A percentile compares a stretch with the other conserved stretches of the same genome.
Evolutionary conservation across 1,140 invertebrate genomes (phyloP).

Genomic region (Zaprionus inermis): DNA sequence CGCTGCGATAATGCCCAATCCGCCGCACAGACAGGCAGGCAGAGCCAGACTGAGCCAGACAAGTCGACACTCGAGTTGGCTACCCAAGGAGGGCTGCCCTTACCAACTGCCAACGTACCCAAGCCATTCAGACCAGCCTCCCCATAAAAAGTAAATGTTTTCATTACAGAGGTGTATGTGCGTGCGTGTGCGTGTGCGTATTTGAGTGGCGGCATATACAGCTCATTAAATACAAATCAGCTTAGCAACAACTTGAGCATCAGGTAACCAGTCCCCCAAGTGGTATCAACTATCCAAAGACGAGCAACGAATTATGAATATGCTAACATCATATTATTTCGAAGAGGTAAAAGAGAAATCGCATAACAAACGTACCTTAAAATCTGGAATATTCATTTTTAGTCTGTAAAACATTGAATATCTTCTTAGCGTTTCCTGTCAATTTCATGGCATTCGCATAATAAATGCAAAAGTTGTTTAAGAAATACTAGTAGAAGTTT

Average conservation of each 20-base stretch:
- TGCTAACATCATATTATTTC: not conserved
- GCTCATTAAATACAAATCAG: conserved; percentile 82
- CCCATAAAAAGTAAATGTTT: conserved; percentile 66
- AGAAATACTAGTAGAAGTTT: too few species aligned
- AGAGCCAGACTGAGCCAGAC: conserved; percentile 12
- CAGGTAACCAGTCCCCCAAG: conserved; percentile 9
- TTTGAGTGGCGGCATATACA: conserved; percentile 48
- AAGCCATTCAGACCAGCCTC: conserved; percentile 22
- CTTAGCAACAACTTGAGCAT: conserved; percentile 58
- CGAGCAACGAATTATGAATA: conserved; percentile 1
- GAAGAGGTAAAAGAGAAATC: too few species aligned
- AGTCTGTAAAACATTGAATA: too few species aligned
- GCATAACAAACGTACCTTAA: too few species aligned
- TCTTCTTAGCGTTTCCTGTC: too few species aligned
- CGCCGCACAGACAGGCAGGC: conserved; percentile 5
- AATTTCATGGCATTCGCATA: too few species aligned
- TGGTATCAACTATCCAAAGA: not conserved
- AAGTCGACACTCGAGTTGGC: conserved; percentile 23
- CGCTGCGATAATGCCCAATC: conserved; percentile 36
- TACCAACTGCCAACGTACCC: not conserved
- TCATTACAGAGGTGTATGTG: conserved; percentile 56
- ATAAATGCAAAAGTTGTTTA: too few species aligned
- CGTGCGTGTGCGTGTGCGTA: conserved; percentile 20
- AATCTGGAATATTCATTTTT: too few species aligned
- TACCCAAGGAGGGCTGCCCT: not conserved